Conservation (phyloP, 2,113 vertebrate species). For the Myotis brandtii region DNA sequence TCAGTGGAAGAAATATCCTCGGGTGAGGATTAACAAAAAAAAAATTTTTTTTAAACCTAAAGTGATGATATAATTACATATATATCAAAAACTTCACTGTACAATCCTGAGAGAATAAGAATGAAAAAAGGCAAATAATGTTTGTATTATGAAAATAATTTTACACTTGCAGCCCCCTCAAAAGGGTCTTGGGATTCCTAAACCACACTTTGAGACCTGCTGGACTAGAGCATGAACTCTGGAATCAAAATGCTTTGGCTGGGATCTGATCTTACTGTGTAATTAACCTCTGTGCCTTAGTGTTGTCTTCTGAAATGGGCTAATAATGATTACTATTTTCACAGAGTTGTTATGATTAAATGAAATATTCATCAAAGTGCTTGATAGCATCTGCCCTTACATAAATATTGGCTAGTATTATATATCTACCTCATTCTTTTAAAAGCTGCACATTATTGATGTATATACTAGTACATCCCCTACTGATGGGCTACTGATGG, state of each 20-base stretch:
- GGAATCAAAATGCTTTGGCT: neutral
- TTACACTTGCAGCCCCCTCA: neutral
- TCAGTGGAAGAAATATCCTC: too few species aligned
- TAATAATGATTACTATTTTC: neutral
- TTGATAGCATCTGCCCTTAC: neutral
- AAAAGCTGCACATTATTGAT: neutral
- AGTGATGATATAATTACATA: neutral
- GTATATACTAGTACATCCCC: neutral
- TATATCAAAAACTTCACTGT: conserved; percentile 34
- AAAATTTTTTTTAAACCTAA: neutral
- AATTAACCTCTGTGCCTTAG: neutral
- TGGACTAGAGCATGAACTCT: neutral
- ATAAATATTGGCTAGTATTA: neutral
- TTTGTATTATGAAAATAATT: neutral
- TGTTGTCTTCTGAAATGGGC: neutral
- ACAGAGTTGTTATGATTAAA: conserved; percentile 43
- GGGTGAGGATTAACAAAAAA: too few species aligned
- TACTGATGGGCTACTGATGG: neutral
- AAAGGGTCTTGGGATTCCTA: neutral
- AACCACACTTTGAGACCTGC: neutral
- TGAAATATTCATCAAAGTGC: conserved; percentile 19
- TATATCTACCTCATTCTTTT: neutral
- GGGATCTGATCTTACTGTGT: neutral
- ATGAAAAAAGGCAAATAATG: conserved; percentile 3
- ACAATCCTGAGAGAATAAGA: neutral